Percentiles rank a stretch among this genome's conserved stretches.
Evolutionary conservation across 2,113 vertebrate genomes (phyloP).

Genomic region (Typhlomys cinereus): DNA sequence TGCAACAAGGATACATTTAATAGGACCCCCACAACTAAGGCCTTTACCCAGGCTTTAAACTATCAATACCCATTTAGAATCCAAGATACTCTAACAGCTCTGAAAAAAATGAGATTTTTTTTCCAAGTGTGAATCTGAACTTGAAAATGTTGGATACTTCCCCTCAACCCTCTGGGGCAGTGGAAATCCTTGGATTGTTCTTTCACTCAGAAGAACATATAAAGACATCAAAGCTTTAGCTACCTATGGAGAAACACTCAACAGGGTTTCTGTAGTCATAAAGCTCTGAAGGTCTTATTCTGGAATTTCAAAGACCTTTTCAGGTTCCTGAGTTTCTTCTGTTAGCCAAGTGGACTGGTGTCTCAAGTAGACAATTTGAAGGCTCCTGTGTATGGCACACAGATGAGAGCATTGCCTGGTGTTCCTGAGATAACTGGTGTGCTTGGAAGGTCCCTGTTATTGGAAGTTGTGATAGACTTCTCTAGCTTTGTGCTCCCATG

Average conservation of each 20-base stretch:
- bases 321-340: not conserved
- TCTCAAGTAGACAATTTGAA: not conserved
- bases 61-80: not conserved
- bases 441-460: not conserved
- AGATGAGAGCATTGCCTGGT: not conserved
- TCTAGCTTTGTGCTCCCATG: not conserved
- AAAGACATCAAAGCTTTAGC: not conserved
- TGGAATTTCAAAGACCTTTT: not conserved
- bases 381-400: not conserved
- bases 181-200: conserved; percentile 10
- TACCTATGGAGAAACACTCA: not conserved
- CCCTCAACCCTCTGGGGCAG: not conserved
- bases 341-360: not conserved
- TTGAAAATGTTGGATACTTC: not conserved
- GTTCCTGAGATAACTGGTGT: not conserved
- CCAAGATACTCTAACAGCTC: not conserved
- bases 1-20: no score
- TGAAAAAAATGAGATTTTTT: not conserved
- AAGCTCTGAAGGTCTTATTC: not conserved
- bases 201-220: not conserved
- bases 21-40: not conserved
- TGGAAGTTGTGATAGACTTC: not conserved
- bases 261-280: not conserved
- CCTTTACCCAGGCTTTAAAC: not conserved
- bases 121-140: not conserved